Conservation (phyloP, 2,113 vertebrate species). For the Malurus elegans region DNA sequence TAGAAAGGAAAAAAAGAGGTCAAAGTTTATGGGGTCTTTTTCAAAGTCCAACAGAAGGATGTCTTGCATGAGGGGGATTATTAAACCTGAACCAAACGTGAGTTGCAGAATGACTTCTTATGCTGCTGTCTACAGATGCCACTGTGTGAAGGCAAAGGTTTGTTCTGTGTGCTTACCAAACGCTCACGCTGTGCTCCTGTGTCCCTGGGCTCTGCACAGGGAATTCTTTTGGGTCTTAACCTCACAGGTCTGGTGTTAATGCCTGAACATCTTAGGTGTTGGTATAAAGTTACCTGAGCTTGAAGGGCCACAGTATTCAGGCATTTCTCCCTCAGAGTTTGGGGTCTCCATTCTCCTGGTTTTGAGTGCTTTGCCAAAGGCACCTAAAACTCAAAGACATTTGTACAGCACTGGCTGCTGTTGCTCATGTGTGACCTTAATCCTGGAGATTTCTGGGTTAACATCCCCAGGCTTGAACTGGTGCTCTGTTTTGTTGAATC, state of each 20-base stretch:
- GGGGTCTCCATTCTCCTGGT: neutral
- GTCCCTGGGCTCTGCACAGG: neutral
- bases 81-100: neutral
- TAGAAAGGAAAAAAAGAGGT: neutral
- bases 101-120: neutral
- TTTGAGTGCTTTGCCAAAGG: neutral
- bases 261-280: neutral
- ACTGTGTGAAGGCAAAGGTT: rapidly evolving
- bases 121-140: neutral
- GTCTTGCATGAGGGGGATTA: neutral
- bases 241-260: neutral
- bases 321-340: neutral
- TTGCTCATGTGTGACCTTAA: too few species aligned
- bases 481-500: neutral
- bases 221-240: neutral
- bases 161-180: rapidly evolving
- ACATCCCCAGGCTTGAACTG: neutral
- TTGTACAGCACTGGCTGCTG: rapidly evolving
- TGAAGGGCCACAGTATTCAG: neutral
- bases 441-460: neutral
- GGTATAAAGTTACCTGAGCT: neutral
- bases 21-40: neutral
- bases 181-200: rapidly evolving
- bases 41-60: neutral
- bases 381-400: rapidly evolving